A percentile compares a stretch with the other conserved stretches of the same genome.
These are phyloP conservation scores for Callyntrura guangdongensis DNA, from an alignment of 2,888 invertebrate species.

Conservation along the genomic window DNA sequence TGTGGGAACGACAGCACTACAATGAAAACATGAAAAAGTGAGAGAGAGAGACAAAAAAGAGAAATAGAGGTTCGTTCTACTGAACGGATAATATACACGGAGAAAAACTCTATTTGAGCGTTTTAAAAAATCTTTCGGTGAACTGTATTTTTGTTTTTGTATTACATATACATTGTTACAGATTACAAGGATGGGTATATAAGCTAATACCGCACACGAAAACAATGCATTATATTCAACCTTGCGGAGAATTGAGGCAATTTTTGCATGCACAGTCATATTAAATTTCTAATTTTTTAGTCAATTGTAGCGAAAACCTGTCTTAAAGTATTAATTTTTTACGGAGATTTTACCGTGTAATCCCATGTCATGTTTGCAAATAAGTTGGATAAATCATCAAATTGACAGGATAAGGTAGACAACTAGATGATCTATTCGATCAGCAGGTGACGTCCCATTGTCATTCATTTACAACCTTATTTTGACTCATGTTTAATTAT, in stretches of 20 bases:
- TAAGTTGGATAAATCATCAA: too few species aligned
- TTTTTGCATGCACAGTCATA: neutral
- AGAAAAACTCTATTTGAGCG: conserved; percentile 59
- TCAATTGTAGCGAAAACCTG: too few species aligned
- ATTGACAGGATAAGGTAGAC: too few species aligned
- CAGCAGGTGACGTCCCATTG: too few species aligned
- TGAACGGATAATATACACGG: conserved; percentile 69
- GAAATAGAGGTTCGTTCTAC: conserved; percentile 55
- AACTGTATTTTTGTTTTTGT: too few species aligned
- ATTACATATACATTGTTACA: neutral
- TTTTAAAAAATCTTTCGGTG: neutral
- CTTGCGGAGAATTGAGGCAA: neutral
- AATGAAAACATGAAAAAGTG: conserved; percentile 82
- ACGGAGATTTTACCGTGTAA: too few species aligned
- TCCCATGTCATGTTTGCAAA: too few species aligned
- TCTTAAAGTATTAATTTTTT: too few species aligned
- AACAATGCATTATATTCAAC: neutral
- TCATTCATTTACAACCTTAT: too few species aligned
- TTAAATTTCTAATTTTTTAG: neutral
- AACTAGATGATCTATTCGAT: too few species aligned
- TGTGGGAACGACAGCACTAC: conserved; percentile 84
- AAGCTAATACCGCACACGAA: conserved; percentile 12
- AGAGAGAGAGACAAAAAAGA: conserved; percentile 51
- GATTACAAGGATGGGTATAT: neutral
- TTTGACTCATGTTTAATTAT: too few species aligned